phyloP scores from a whole-genome alignment of 92 coral and sea anemone species.

The Umimayanthus kanabou region DNA sequence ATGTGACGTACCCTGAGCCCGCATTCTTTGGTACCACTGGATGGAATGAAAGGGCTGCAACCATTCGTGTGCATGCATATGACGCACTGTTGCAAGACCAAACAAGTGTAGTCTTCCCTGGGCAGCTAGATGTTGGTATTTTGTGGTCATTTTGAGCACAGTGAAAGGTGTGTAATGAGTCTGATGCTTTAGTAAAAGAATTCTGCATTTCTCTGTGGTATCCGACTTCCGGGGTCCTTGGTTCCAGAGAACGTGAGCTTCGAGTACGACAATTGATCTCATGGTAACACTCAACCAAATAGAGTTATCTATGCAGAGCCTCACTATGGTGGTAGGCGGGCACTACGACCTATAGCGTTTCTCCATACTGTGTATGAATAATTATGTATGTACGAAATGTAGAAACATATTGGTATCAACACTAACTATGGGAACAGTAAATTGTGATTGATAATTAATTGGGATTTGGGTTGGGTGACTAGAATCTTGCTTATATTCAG shows the following conservation, averaged over 20 bases:
- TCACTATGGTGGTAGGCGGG: conserved; percentile 32
- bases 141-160: neutral
- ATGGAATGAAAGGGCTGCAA: neutral
- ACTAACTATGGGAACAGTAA: neutral
- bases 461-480: neutral
- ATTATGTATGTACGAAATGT: conserved; percentile 15
- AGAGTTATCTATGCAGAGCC: neutral
- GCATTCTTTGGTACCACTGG: neutral
- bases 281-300: neutral
- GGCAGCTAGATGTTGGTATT: neutral
- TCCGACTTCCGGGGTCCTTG: too few species aligned
- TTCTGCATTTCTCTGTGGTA: neutral
- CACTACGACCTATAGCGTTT: conserved; percentile 23
- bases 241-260: neutral
- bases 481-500: neutral
- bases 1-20: neutral
- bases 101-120: neutral
- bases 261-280: neutral
- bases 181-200: neutral
- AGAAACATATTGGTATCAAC: conserved; percentile 11
- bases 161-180: too few species aligned
- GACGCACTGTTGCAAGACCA: neutral
- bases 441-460: neutral
- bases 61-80: neutral
- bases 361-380: conserved; percentile 2